Base-by-base conservation (phyloP, 2,113 vertebrate species). In the Equus quagga region DNA sequence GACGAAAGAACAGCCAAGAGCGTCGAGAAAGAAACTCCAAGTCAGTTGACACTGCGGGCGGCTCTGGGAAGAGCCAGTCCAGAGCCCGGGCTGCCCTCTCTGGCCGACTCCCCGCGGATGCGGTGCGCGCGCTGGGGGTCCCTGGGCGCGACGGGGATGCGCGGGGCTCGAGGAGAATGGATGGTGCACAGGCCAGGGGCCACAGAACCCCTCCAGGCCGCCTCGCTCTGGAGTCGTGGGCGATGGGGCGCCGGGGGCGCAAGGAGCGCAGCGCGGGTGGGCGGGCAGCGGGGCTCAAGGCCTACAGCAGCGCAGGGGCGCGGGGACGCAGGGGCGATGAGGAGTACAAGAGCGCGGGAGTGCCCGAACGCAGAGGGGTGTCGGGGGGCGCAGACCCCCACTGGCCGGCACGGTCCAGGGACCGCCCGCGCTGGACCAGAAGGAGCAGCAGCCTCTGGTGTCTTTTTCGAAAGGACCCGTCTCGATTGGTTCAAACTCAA, bases 221-320 rank as follows among this genome's bases (percentile, higher is more conserved):
- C 70, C 92, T 98, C 96, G 2, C 87, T 85, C 67, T 96, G 80
- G 98, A 96, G 23, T 98, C 97, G 70, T 92, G 97, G 10, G 98
- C 97, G 54, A 96, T 44, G 28, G 96, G 73, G 1, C 72, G 62
- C 76, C 93, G 49, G 0, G 31, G 78, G 0, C 11, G 17, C 3
- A 31, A 5, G 0, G 8, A 21, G 0, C 26, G 2, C 1, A 95
- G 95, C 70, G 96, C 73, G 19, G 70, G 54, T 78, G 15, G 10
- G 15, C 1, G 4, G 10, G 15, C 1, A 3, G 10, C 0, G 18
- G 46, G 26, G 89, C 70, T 69, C 31, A 0, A 31, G 15, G 15
- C 10, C 44, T 19, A 67, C 78, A 33, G 65, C 13, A 24, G 17
- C 26, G 56, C 67, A 7, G 1, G 15, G 31, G 15, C 19, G 36